Base-by-base conservation (phyloP, 2,888 invertebrate genomes). In the Pheosia tremula region DNA sequence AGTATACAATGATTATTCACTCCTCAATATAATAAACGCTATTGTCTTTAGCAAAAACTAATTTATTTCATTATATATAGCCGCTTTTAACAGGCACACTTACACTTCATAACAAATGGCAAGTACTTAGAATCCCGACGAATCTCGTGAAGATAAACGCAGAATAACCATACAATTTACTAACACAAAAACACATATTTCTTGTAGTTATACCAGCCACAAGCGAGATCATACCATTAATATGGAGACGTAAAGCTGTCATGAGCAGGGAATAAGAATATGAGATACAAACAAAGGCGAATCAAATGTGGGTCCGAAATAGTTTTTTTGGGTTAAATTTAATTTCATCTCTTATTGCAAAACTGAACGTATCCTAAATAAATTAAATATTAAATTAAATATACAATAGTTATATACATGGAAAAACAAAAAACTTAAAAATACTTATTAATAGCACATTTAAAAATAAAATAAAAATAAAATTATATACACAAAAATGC, bases 201-300 rank as follows among this genome's bases (percentile, higher is more conserved):
- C 70, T 69, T 69, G 58, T 71, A 69, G 59, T 67, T 71, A 66
- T 68, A 66, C 61, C 62, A 59, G 59, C 62, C 72, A 66, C 71
- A 72, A 74, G 64, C 67, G 72, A 76, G 66, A 75, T 74, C 71
- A 71, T 80, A 77, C 74, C 81, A 78, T 81, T 80, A 79, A 81
- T 81, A 80, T 71, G 62, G 71, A 68, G 75, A 70, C 72, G 75
- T 79, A 77, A 80, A 78, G 71, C 76, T 80, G 78, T 77, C 78
- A 73, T 61, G 64, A 72, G 64, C 79, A 76, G 59, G 41, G 53
- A 43, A 62, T 56, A 50, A 58, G 50, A 58, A 58, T 61, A 69
- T 70, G 68, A 71, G 63, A 79, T 72, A 77, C 73, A 77, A 76
- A 72, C 69, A 61, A 56, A 38, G 53, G 11, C 62, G 59, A 60